Evolutionary conservation across 2,797 vertebrate genomes (phyloP), one percentile per base, ranked within the genome.

Genomic region (Pangasius mekongensis): DNA sequence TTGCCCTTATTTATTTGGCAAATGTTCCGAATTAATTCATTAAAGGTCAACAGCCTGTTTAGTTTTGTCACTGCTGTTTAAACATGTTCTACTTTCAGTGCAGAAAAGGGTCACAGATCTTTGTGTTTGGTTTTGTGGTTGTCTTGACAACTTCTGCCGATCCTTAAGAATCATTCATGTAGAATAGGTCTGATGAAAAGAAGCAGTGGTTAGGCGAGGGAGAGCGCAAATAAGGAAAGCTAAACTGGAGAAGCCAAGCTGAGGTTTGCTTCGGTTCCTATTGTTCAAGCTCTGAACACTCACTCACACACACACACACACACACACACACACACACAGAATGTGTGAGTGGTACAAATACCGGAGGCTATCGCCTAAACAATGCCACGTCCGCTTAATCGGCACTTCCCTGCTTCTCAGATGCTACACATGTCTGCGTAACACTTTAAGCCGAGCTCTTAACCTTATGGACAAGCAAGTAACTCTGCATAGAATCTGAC

Each of bases 301-400:
- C 83, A 52, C 66, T 84, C 73, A 87, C 89, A 92, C 88, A 43
- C 80, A 56, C 58, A 30, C 58, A 78, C 83, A 69, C 74, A 20
- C 56, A 43, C 58, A 66, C 74, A 47, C 64, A 36, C 83, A 43
- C 66, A 86, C 76, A 87, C 88, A 92, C 88, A 81, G 36, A 62
- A 83, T 89, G 62, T 92, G 43, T 20, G 27, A 77, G 91, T 92
- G 93, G 83, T 90, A 89, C 86, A 87, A 62, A 89, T 47, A 73
- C 93, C 87, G 89, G 92, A 93, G 92, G 93, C 93, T 89, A 90
- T 93, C 66, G 66, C 47, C 91, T 92, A 93, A 94, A 94, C 94
- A 95, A 95, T 93, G 91, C 89, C 71, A 86, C 90, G 93, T 95
- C 93, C 90, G 36, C 86, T 92, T 93, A 93, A 92, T 94, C 93